Percentiles rank a stretch among this genome's conserved stretches.
Evolutionary conservation across 2,113 vertebrate species (phyloP).

Genomic region (Cariama cristata): DNA sequence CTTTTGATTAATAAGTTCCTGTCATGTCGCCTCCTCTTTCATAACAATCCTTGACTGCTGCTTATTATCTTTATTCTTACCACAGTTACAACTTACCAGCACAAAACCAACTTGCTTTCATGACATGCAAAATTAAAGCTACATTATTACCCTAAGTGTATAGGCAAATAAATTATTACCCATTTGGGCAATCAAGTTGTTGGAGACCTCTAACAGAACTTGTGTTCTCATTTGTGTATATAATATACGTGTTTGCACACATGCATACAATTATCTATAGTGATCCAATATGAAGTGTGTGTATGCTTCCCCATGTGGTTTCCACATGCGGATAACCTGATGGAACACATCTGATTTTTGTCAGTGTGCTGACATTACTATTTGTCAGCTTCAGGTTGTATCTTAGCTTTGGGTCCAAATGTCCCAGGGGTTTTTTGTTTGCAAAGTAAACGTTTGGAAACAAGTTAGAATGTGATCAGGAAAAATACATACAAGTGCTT

Average conservation of each 20-base stretch:
- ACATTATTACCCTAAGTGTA: background rate
- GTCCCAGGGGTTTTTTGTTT: background rate
- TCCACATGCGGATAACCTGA: background rate
- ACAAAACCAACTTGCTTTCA: background rate
- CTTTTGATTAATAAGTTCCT: slow-evolving; percentile 16
- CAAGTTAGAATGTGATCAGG: background rate
- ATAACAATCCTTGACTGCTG: background rate
- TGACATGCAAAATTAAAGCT: background rate
- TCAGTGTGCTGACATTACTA: background rate
- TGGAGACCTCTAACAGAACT: background rate
- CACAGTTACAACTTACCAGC: background rate
- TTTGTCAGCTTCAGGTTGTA: background rate
- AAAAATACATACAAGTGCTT: background rate
- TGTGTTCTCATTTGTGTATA: rapidly evolving
- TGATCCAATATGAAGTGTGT: background rate
- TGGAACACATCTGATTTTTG: background rate
- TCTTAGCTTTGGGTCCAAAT: background rate
- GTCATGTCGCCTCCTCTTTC: slow-evolving; percentile 6
- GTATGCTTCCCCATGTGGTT: background rate
- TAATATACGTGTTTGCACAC: rapidly evolving
- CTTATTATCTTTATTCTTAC: background rate
- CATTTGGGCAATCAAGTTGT: background rate
- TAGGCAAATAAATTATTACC: background rate
- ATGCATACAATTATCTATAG: rapidly evolving
- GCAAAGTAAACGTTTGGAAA: background rate